Evolutionary conservation across 2,888 invertebrate species (phyloP).

Genomic region (Acheta domesticus): DNA sequence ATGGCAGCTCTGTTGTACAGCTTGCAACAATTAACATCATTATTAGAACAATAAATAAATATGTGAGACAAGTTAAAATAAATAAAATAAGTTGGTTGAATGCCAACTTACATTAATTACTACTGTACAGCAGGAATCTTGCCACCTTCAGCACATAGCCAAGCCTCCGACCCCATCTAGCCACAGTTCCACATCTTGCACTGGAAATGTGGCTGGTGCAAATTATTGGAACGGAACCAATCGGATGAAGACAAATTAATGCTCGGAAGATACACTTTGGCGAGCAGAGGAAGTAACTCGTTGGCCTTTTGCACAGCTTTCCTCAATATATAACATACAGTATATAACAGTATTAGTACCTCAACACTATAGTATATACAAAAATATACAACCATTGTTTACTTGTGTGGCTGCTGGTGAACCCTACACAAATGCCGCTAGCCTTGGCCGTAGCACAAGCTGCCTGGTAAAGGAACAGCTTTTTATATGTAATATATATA

Average conservation of each 20-base stretch:
- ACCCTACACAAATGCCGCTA: constrained; percentile 9
- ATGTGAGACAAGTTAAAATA: background rate
- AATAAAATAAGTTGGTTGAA: background rate
- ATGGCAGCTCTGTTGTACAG: background rate
- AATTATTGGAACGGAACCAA: background rate
- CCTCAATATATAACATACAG: constrained; percentile 18
- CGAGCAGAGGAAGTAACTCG: constrained; percentile 20
- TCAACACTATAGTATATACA: constrained; percentile 34
- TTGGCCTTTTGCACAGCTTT: constrained; percentile 25
- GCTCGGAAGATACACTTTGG: constrained; percentile 18
- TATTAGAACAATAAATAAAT: background rate
- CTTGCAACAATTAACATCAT: background rate
- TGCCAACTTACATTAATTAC: background rate
- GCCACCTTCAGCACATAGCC: background rate
- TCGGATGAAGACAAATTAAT: constrained; percentile 18
- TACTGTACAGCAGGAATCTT: background rate
- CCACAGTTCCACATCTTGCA: background rate
- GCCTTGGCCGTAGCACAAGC: background rate
- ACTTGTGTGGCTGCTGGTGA: constrained; percentile 4
- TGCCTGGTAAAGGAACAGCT: constrained; percentile 1
- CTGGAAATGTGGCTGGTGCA: background rate
- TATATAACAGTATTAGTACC: constrained; percentile 29
- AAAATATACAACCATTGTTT: constrained; percentile 36
- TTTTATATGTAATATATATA: constrained; percentile 20
- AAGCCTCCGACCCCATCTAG: constrained; percentile 10